Evolutionary conservation across 2,797 vertebrate species (phyloP).

Genomic region (Siniperca obscura): DNA sequence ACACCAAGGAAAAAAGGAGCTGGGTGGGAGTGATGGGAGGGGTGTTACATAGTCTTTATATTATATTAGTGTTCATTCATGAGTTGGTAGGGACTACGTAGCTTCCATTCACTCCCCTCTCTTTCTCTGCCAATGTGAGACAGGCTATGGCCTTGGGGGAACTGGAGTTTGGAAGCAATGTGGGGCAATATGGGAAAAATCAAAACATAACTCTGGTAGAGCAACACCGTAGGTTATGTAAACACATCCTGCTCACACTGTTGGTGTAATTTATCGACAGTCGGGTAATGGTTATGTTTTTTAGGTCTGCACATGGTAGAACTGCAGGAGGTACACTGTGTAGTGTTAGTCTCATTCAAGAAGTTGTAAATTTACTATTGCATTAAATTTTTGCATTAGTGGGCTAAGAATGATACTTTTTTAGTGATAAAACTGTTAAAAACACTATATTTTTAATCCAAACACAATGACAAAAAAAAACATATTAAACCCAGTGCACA

Average conservation of each 20-base stretch:
- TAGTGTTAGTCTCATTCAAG: constrained; percentile 2
- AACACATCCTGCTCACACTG: constrained; percentile 58
- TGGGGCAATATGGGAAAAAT: constrained; percentile 68
- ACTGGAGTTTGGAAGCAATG: constrained; percentile 72
- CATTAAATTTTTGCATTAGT: constrained; percentile 9
- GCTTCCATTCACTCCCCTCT: constrained; percentile 52
- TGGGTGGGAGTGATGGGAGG: constrained; percentile 33
- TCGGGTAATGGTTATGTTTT: constrained; percentile 33
- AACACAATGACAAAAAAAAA: background rate
- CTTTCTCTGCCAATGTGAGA: constrained; percentile 13
- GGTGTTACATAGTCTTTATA: constrained; percentile 55
- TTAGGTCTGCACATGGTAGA: constrained; percentile 31
- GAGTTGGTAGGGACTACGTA: constrained; percentile 28
- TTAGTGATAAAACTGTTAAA: background rate
- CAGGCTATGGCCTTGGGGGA: constrained; percentile 55
- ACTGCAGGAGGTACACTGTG: constrained; percentile 23
- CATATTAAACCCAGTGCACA: background rate
- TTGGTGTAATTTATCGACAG: constrained; percentile 51
- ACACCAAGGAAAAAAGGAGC: constrained; percentile 22
- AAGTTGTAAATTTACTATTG: constrained; percentile 19
- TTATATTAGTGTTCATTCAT: constrained; percentile 76
- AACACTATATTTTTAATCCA: background rate
- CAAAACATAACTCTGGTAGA: constrained; percentile 56
- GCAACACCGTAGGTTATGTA: constrained; percentile 56
- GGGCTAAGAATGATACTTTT: background rate